Conservation (phyloP, 64 coral and sea anemone genomes). For the Montipora foliosa region DNA sequence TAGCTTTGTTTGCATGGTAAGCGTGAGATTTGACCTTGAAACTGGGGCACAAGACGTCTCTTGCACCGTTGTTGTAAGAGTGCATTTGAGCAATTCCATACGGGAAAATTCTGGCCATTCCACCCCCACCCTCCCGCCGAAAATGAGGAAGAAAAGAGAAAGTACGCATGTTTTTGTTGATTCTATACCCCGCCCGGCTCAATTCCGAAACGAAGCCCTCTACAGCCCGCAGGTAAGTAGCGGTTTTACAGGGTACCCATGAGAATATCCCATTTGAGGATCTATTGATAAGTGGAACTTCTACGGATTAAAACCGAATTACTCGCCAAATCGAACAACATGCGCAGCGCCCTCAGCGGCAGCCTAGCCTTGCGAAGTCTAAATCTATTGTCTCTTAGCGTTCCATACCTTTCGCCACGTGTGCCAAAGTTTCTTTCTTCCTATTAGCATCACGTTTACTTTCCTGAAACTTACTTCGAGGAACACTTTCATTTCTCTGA, state of each 20-base stretch:
- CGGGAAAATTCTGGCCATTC: too few species aligned
- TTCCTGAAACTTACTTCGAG: neutral
- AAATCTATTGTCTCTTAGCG: neutral
- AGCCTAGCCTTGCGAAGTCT: neutral
- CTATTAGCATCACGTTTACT: neutral
- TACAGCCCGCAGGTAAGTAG: too few species aligned
- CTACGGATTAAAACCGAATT: neutral
- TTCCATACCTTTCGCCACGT: slow-evolving; percentile 34
- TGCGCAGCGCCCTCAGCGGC: neutral
- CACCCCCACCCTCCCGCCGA: too few species aligned
- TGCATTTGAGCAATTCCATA: too few species aligned
- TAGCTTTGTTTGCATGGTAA: neutral
- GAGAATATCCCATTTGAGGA: neutral
- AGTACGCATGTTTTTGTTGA: too few species aligned
- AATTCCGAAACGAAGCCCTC: too few species aligned
- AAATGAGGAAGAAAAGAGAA: too few species aligned
- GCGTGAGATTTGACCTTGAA: neutral
- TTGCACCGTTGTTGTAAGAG: too few species aligned
- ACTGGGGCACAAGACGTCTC: neutral
- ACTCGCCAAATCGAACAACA: neutral
- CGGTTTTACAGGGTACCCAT: too few species aligned
- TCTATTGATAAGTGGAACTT: neutral
- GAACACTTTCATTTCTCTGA: neutral
- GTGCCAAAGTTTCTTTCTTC: neutral
- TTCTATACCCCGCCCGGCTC: too few species aligned